These are phyloP conservation scores for Drosophila formosana DNA, from an alignment of 2,888 invertebrate species.

Conservation along the genomic window DNA sequence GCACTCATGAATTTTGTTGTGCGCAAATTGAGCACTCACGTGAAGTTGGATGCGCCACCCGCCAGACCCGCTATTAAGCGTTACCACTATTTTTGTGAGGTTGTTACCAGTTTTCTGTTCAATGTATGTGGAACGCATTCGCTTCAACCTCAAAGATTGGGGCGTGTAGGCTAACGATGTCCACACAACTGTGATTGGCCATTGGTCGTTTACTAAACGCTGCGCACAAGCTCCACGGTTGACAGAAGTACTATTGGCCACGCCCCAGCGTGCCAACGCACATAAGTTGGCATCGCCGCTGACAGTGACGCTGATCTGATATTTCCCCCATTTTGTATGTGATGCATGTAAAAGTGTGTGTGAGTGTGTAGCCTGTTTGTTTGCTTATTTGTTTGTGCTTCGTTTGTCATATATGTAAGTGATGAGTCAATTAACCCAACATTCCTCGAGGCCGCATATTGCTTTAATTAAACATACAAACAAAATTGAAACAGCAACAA, in stretches of 20 bases:
- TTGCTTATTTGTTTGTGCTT: constrained; percentile 65
- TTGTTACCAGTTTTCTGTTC: constrained; percentile 30
- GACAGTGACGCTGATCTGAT: constrained; percentile 25
- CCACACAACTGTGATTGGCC: constrained; percentile 56
- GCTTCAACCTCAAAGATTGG: constrained; percentile 16
- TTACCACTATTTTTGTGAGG: constrained; percentile 39
- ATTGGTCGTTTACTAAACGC: constrained; percentile 2
- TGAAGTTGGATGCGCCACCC: constrained; percentile 31
- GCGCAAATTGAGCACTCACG: constrained; percentile 25
- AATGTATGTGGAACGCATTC: constrained; percentile 18
- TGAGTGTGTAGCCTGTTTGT: constrained; percentile 32
- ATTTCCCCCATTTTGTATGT: constrained; percentile 52
- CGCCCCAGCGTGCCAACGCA: too few species aligned
- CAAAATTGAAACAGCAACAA: constrained; percentile 56
- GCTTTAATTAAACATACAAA: constrained; percentile 81
- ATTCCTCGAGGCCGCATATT: constrained; percentile 83
- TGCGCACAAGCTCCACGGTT: constrained; percentile 51
- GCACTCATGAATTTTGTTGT: constrained; percentile 29
- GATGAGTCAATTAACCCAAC: constrained; percentile 84
- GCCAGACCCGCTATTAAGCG: background rate
- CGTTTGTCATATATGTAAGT: constrained; percentile 78
- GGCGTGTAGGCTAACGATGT: constrained; percentile 48
- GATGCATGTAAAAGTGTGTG: background rate
- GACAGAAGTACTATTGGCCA: constrained; percentile 28
- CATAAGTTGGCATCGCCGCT: constrained; percentile 27